Conservation (phyloP, 1,140 invertebrate genomes). For the Oryctes rhinoceros region DNA sequence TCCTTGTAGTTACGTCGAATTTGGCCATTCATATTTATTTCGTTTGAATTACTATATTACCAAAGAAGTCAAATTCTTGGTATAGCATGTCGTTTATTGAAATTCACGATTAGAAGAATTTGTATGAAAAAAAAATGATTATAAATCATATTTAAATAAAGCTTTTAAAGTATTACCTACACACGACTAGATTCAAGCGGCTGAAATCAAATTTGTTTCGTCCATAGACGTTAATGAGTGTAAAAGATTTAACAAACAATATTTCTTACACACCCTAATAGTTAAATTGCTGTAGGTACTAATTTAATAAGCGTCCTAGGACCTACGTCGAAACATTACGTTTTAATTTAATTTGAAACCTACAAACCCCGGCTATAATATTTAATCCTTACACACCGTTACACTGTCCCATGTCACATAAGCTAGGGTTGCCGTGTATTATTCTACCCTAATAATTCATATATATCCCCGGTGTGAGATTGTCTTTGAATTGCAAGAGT, state of each 20-base stretch:
- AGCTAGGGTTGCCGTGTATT: slow-evolving; percentile 40
- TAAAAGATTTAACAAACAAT: slow-evolving; percentile 24
- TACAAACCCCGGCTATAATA: slow-evolving; percentile 28
- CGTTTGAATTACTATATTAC: no score
- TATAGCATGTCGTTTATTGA: no score
- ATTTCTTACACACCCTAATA: slow-evolving; percentile 37
- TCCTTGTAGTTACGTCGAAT: not conserved
- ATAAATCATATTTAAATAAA: no score
- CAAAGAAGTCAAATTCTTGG: no score
- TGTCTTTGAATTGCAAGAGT: not conserved
- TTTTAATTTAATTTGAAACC: slow-evolving; percentile 49
- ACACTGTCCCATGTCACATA: slow-evolving; percentile 43
- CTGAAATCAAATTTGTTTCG: no score
- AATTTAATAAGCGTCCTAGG: slow-evolving; percentile 46
- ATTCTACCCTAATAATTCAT: slow-evolving; percentile 39
- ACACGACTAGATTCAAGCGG: no score
- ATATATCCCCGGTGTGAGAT: not conserved
- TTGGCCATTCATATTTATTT: not conserved
- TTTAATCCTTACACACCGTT: slow-evolving; percentile 45
- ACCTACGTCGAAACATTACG: slow-evolving; percentile 43
- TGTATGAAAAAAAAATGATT: no score
- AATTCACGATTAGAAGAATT: no score
- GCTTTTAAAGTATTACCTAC: no score
- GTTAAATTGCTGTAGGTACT: slow-evolving; percentile 39
- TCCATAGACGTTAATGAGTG: no score